Percentiles rank a stretch among this genome's conserved stretches.
Conservation (phyloP, 2,113 vertebrate genomes). For the Sarotherodon lohbergeri region DNA sequence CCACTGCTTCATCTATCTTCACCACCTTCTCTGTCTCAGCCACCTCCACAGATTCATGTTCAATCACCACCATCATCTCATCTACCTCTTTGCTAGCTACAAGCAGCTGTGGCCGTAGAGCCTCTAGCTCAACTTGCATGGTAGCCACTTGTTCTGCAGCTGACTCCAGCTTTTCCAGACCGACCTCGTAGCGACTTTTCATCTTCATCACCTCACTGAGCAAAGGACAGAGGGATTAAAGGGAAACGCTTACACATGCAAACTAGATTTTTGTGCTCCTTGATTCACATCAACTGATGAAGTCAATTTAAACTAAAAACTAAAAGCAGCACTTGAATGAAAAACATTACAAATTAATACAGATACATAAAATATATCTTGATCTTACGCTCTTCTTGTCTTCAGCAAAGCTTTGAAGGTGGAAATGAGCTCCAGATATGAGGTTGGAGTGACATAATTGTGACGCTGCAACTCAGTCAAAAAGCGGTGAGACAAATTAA, state of each 20-base stretch:
- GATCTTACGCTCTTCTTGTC: constrained; percentile 78
- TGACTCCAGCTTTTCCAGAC: constrained; percentile 84
- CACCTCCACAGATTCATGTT: constrained; percentile 85
- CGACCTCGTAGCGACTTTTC: constrained; percentile 84
- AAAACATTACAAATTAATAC: neutral
- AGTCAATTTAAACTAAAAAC: neutral
- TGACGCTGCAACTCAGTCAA: constrained; percentile 78
- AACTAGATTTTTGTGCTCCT: neutral
- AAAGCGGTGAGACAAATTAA: constrained; percentile 77
- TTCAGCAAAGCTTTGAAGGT: constrained; percentile 84
- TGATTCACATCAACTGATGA: neutral
- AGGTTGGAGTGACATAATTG: constrained; percentile 92
- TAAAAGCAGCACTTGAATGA: neutral
- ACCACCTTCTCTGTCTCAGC: constrained; percentile 84
- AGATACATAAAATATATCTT: neutral
- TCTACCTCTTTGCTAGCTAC: constrained; percentile 85
- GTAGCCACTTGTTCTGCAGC: constrained; percentile 81
- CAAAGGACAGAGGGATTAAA: neutral
- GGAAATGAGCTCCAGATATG: constrained; percentile 89
- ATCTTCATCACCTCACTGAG: constrained; percentile 82
- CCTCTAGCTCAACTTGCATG: constrained; percentile 85
- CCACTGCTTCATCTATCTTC: constrained; percentile 80
- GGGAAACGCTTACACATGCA: neutral
- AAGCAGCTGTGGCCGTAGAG: constrained; percentile 81
- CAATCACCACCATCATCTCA: constrained; percentile 82